Evolutionary conservation across 2,888 invertebrate species (phyloP).

Genomic region (Geophilus truncorum): DNA sequence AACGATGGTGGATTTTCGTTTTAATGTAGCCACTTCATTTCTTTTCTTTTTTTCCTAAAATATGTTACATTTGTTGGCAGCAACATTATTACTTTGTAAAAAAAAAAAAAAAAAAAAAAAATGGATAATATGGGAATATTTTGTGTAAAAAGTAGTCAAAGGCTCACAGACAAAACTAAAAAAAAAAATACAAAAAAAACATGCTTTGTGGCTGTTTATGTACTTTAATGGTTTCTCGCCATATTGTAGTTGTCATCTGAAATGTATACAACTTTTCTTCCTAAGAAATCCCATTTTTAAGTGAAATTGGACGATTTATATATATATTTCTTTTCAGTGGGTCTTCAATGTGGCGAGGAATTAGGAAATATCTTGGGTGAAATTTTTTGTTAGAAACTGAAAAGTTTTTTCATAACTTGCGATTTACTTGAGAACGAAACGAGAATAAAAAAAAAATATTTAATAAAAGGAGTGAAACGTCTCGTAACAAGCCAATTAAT

Average conservation of each 20-base stretch:
- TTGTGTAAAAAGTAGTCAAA: not conserved
- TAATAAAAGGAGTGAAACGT: not conserved
- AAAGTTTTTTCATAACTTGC: not conserved
- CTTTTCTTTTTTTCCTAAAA: not conserved
- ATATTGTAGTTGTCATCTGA: not conserved
- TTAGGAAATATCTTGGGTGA: not conserved
- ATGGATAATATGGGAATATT: not conserved
- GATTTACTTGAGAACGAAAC: slow-evolving; percentile 22
- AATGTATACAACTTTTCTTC: slow-evolving; percentile 1
- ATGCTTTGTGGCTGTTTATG: not conserved
- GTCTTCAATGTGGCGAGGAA: not conserved
- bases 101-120: not conserved
- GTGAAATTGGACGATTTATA: not conserved
- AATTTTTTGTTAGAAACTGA: not conserved
- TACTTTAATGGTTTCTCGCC: not conserved
- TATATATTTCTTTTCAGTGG: not conserved
- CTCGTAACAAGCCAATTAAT: not conserved
- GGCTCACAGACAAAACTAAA: not conserved
- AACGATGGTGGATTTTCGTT: not conserved
- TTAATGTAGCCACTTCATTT: not conserved
- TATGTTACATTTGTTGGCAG: not conserved
- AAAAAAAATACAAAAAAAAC: not conserved
- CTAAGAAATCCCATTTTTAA: not conserved
- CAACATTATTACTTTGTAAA: not conserved
- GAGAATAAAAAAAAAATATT: slow-evolving; percentile 10